These are phyloP conservation scores for Archaeoteleia sp. DNA, from an alignment of 2,888 invertebrate genomes.

Conservation along the genomic window DNA sequence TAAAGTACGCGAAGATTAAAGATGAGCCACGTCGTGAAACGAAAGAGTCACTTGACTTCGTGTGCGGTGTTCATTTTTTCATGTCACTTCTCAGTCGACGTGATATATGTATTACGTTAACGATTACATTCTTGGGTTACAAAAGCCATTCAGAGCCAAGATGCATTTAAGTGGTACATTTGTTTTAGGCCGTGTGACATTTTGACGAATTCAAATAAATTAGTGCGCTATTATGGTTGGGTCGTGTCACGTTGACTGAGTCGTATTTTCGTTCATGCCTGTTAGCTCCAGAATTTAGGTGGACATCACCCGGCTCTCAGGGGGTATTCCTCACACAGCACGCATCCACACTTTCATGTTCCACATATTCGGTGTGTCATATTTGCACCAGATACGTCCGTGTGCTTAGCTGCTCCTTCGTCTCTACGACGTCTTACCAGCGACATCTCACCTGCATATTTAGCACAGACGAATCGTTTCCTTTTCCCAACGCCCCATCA, in stretches of 20 bases:
- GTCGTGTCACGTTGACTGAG: constrained; percentile 37
- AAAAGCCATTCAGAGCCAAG: neutral
- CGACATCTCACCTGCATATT: constrained; percentile 17
- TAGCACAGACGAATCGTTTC: constrained; percentile 11
- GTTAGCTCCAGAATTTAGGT: constrained; percentile 64
- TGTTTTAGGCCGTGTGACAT: too few species aligned
- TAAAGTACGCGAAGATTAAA: too few species aligned
- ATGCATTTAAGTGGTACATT: neutral
- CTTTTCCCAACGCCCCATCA: neutral
- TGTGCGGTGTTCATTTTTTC: constrained; percentile 27
- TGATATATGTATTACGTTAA: neutral
- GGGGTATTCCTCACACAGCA: constrained; percentile 55
- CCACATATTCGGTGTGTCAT: too few species aligned
- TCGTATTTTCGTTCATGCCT: constrained; percentile 60
- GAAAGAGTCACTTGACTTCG: constrained; percentile 45
- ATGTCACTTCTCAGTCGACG: constrained; percentile 26
- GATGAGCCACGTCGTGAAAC: constrained; percentile 16
- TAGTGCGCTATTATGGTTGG: neutral
- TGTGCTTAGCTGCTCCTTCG: constrained; percentile 35
- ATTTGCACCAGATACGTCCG: constrained; percentile 30
- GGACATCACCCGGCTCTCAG: constrained; percentile 61
- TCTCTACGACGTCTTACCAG: constrained; percentile 18
- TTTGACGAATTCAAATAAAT: neutral
- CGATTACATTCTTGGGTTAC: neutral
- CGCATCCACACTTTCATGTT: constrained; percentile 29